These are phyloP conservation scores for Tricholauxania praeusta DNA, from an alignment of 2,888 invertebrate species.

Conservation along the genomic window DNA sequence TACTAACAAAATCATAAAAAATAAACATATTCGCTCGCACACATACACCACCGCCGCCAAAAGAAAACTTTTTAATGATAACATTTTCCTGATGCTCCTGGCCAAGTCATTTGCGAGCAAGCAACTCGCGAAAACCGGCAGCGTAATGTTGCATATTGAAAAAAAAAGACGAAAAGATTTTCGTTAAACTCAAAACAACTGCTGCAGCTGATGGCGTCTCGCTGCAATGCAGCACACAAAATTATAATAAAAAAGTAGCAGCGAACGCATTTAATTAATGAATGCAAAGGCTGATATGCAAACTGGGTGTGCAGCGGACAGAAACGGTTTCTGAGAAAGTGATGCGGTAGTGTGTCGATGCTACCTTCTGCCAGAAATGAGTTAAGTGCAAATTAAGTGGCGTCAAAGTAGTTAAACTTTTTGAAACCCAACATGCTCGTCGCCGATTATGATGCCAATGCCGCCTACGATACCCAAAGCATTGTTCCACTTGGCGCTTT, in stretches of 20 bases:
- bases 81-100: no score
- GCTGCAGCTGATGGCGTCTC: background rate
- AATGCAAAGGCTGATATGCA: background rate
- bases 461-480: background rate
- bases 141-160: background rate
- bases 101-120: no score
- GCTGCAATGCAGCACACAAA: background rate
- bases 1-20: no score
- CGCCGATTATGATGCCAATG: background rate
- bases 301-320: background rate
- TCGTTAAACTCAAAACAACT: background rate
- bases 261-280: constrained; percentile 21
- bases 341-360: background rate
- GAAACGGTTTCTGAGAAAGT: background rate
- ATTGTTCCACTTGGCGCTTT: background rate
- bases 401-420: constrained; percentile 2
- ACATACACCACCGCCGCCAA: no score
- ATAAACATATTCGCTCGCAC: no score
- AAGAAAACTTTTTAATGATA: no score
- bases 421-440: background rate
- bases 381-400: constrained; percentile 10
- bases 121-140: background rate
- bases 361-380: no score
- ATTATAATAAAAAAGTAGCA: background rate
- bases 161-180: background rate